A percentile compares a stretch with the other conserved stretches of the same genome.
Evolutionary conservation across 92 coral and sea anemone genomes (phyloP).

Genomic region (Siderastrea siderea): DNA sequence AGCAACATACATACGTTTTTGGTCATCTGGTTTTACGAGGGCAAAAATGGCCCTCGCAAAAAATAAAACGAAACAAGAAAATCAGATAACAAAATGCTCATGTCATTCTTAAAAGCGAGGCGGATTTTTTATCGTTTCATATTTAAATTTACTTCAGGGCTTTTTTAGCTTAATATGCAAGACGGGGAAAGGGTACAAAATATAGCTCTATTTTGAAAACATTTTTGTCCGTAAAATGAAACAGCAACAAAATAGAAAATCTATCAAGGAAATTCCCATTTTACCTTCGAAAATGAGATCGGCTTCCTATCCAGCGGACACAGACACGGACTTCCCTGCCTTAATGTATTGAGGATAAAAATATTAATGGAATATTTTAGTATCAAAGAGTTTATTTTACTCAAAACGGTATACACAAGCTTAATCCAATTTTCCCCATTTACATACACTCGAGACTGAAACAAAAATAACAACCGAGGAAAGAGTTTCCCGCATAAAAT

Average conservation of each 20-base stretch:
- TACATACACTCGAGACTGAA: background rate
- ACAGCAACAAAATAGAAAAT: background rate
- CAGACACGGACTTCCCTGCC: conserved; percentile 90
- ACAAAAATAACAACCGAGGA: background rate
- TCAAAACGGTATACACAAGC: background rate
- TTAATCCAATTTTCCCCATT: conserved; percentile 7
- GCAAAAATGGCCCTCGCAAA: background rate
- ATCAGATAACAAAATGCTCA: background rate
- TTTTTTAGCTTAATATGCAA: background rate
- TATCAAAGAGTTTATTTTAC: background rate
- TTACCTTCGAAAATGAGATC: conserved; percentile 91
- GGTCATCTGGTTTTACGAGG: background rate
- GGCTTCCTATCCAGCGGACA: conserved; percentile 97
- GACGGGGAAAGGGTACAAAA: background rate
- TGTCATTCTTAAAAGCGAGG: background rate
- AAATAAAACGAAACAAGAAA: background rate
- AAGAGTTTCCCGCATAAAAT: background rate
- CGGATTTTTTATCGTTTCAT: background rate
- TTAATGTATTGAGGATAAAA: background rate
- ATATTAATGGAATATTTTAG: background rate
- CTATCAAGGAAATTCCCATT: background rate
- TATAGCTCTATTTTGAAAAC: too few species aligned
- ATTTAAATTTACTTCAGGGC: background rate
- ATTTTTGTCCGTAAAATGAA: too few species aligned
- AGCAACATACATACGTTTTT: background rate